These are phyloP conservation scores for Psammodynastes pulverulentus DNA, from an alignment of 2,113 vertebrate genomes.

Conservation along the genomic window DNA sequence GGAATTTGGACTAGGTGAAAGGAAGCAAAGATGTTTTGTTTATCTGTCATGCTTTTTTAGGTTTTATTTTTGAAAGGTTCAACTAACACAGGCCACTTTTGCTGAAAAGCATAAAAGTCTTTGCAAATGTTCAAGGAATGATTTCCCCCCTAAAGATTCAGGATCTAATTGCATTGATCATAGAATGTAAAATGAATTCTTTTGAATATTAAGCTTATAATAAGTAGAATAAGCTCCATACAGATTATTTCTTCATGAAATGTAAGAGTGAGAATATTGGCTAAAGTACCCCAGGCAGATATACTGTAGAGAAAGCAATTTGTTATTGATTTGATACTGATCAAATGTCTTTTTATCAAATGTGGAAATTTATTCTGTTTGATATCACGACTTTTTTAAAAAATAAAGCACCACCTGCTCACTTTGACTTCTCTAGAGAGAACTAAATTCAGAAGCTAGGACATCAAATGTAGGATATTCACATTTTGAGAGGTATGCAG, in stretches of 20 bases:
- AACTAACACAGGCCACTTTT: neutral
- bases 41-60: neutral
- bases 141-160: neutral
- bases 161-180: neutral
- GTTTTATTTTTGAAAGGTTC: neutral
- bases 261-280: conserved; percentile 18
- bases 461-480: conserved; percentile 16
- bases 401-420: conserved; percentile 6
- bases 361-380: conserved; percentile 4
- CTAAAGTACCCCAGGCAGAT: neutral
- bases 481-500: neutral
- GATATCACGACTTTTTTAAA: neutral
- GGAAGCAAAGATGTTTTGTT: neutral
- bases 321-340: conserved; percentile 5
- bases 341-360: conserved; percentile 4
- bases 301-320: conserved; percentile 4
- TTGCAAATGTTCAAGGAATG: neutral
- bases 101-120: neutral
- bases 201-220: conserved; percentile 11
- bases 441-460: conserved; percentile 14
- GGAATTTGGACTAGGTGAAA: neutral
- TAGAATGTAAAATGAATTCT: conserved; percentile 8
- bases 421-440: neutral
- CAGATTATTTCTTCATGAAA: conserved; percentile 16
- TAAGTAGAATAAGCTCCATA: conserved; percentile 1